A percentile compares a stretch with the other conserved stretches of the same genome.
phyloP scores from a whole-genome alignment of 2,113 vertebrate species.

The Nannospalax galili region DNA sequence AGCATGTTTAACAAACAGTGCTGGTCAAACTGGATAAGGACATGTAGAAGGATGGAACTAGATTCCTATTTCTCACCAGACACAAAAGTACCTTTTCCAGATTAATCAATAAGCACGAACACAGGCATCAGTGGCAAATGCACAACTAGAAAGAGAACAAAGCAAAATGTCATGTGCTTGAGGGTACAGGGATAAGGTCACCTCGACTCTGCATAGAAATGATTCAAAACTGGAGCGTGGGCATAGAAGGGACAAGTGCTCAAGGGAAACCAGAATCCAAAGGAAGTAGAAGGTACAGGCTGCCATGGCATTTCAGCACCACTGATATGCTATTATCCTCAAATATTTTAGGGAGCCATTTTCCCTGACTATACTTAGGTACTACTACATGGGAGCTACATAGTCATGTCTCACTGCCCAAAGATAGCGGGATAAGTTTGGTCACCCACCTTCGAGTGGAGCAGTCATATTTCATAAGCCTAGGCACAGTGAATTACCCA shows the following conservation, averaged over 20 bases:
- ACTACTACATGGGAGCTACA: background rate
- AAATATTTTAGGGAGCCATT: background rate
- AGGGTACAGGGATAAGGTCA: background rate
- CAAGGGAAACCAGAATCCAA: background rate
- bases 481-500: background rate
- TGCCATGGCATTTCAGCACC: background rate
- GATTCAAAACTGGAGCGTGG: background rate
- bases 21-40: no score
- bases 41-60: no score
- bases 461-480: background rate
- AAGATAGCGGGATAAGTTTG: background rate
- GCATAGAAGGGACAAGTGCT: background rate
- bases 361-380: background rate
- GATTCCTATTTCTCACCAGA: no score
- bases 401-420: background rate
- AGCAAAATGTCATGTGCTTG: background rate
- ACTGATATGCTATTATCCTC: background rate
- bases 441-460: no score
- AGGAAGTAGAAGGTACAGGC: background rate
- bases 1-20: no score
- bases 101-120: background rate
- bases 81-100: background rate
- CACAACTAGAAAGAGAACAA: background rate
- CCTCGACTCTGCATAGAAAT: rapidly evolving
- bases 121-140: background rate